phyloP scores from a whole-genome alignment of 2,888 invertebrate species.

The Crocallis elinguaria region DNA sequence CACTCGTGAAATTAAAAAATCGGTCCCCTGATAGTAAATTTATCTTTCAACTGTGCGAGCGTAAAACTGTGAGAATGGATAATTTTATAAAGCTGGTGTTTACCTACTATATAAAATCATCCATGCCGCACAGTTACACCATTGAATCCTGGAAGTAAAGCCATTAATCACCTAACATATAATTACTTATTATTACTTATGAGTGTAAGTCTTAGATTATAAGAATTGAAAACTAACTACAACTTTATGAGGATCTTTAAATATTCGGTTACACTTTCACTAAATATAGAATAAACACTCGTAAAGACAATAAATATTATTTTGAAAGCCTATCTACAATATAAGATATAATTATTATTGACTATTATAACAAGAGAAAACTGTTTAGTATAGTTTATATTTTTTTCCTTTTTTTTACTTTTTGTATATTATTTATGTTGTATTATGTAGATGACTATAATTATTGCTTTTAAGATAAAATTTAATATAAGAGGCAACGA shows the following conservation, averaged over 20 bases:
- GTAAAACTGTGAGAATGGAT: too few relatives aligned
- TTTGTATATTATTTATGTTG: neutral
- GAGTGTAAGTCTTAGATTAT: too few relatives aligned
- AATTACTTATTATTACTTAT: too few relatives aligned
- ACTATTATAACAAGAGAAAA: neutral
- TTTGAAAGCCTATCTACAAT: constrained; percentile 20
- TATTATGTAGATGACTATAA: neutral
- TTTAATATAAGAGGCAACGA: neutral
- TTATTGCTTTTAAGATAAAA: neutral
- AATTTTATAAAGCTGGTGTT: too few relatives aligned
- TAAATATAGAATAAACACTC: constrained; percentile 10
- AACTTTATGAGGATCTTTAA: constrained; percentile 7
- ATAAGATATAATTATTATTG: neutral
- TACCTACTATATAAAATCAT: too few relatives aligned
- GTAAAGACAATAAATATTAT: constrained; percentile 15
- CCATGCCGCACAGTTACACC: too few relatives aligned
- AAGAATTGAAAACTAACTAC: constrained; percentile 13
- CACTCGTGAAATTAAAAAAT: too few relatives aligned
- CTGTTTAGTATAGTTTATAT: neutral
- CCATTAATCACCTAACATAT: neutral
- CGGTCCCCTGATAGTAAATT: too few relatives aligned
- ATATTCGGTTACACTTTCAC: constrained; percentile 5
- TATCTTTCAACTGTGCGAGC: too few relatives aligned
- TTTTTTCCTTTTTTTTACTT: too few relatives aligned
- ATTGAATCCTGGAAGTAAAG: neutral